Conservation (phyloP, 35 echinoderm and acorn worm species). For the Holothuria glaberrima region DNA sequence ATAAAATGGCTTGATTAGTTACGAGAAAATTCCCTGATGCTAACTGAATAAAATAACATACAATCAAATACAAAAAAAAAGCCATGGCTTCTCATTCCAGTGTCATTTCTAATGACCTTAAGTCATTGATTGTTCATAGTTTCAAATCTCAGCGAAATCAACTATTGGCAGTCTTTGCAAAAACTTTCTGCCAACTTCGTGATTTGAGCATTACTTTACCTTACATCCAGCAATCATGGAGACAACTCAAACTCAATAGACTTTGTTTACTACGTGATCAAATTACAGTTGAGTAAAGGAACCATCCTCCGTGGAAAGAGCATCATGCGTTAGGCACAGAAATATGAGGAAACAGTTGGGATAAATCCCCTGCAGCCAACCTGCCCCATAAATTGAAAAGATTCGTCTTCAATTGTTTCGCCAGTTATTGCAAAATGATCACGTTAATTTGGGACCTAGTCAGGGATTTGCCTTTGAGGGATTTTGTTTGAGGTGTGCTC, state of each 20-base stretch:
- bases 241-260: slow-evolving; percentile 53
- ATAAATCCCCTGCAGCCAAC: slow-evolving; percentile 50
- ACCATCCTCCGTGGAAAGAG: slow-evolving; percentile 17
- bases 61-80: too few species aligned
- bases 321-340: slow-evolving; percentile 48
- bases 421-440: slow-evolving; percentile 66
- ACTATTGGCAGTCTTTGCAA: too few species aligned
- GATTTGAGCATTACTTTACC: slow-evolving; percentile 6
- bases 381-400: slow-evolving; percentile 65
- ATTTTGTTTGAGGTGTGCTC: slow-evolving; percentile 39
- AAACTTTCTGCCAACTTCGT: background rate
- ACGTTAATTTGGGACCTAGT: slow-evolving; percentile 54
- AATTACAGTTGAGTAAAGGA: slow-evolving; percentile 53
- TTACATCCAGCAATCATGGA: background rate
- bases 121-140: too few species aligned
- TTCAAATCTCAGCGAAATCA: too few species aligned
- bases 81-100: too few species aligned
- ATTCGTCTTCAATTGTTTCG: slow-evolving; percentile 58
- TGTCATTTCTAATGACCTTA: too few species aligned
- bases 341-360: slow-evolving; percentile 63
- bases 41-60: too few species aligned
- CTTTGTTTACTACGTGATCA: slow-evolving; percentile 54
- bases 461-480: slow-evolving; percentile 59
- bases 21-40: too few species aligned
- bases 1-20: too few species aligned